Conservation (phyloP, 2,113 vertebrate genomes). For the Brachypodius melanocephalos region DNA sequence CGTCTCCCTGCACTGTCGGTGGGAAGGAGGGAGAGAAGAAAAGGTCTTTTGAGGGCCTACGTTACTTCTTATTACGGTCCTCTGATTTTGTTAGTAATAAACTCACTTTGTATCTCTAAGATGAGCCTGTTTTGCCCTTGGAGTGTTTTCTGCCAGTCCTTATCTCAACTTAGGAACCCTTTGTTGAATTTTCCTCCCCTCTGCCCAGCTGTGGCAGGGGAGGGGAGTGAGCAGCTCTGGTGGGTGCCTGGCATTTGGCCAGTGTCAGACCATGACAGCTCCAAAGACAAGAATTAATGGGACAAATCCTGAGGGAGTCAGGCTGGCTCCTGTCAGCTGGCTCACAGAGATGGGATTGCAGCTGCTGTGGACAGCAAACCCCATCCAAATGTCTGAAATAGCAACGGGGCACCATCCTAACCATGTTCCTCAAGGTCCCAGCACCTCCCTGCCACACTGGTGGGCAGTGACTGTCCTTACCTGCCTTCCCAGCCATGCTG, state of each 20-base stretch:
- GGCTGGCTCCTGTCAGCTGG: neutral
- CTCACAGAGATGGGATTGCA: neutral
- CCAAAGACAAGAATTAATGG: neutral
- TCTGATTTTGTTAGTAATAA: neutral
- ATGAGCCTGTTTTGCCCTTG: neutral
- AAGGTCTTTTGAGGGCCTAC: neutral
- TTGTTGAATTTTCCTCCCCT: neutral
- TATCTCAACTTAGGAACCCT: neutral
- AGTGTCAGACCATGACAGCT: neutral
- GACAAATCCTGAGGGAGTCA: neutral
- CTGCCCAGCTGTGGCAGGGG: neutral
- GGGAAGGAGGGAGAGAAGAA: neutral
- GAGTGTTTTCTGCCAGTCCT: neutral
- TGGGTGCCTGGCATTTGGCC: neutral
- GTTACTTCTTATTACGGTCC: neutral
- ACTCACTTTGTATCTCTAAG: neutral
- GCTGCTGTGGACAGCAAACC: neutral
- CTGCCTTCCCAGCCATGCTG: no score
- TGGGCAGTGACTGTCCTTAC: neutral
- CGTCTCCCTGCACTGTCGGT: fast-evolving
- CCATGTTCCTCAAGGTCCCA: neutral
- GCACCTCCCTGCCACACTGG: neutral
- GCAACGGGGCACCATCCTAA: neutral
- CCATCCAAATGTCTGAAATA: neutral
- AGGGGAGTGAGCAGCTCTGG: neutral